Evolutionary conservation across 2,797 vertebrate species (phyloP).

Genomic region (Rhabdomys pumilio): DNA sequence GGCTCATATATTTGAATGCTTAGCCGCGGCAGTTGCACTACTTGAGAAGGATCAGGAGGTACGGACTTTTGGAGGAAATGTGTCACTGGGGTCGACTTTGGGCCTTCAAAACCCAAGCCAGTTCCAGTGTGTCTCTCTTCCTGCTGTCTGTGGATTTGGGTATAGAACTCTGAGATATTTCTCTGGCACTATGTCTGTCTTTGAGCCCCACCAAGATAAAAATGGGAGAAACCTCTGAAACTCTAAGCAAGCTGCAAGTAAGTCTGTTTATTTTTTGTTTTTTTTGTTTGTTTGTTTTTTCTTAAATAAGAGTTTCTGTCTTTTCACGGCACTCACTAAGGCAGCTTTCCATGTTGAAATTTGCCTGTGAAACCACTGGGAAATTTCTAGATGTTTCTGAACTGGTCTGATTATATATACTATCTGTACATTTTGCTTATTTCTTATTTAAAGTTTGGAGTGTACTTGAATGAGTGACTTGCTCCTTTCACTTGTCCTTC

Average conservation of each 20-base stretch:
- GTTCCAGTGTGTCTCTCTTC: background rate
- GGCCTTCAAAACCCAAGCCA: background rate
- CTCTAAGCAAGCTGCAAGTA: background rate
- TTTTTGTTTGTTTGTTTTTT: background rate
- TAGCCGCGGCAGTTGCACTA: background rate
- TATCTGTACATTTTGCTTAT: background rate
- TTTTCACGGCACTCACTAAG: background rate
- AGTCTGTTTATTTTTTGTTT: background rate
- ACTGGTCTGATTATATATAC: background rate
- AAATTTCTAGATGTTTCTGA: background rate
- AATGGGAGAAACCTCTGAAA: background rate
- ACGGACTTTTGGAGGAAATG: background rate
- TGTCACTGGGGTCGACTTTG: background rate
- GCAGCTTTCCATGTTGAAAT: background rate
- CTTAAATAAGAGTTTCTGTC: background rate
- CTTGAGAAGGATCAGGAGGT: background rate
- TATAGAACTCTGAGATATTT: background rate
- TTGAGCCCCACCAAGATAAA: background rate
- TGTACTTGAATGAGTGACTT: background rate
- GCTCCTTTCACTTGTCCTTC: too few species aligned
- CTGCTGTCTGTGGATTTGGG: background rate
- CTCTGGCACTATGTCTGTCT: background rate
- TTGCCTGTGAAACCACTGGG: conserved; percentile 17
- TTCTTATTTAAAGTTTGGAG: background rate
- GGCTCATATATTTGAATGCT: background rate